A percentile compares a stretch with the other conserved stretches of the same genome.
phyloP scores from a whole-genome alignment of 2,797 vertebrate species.

The Diglossa cyanea region DNA sequence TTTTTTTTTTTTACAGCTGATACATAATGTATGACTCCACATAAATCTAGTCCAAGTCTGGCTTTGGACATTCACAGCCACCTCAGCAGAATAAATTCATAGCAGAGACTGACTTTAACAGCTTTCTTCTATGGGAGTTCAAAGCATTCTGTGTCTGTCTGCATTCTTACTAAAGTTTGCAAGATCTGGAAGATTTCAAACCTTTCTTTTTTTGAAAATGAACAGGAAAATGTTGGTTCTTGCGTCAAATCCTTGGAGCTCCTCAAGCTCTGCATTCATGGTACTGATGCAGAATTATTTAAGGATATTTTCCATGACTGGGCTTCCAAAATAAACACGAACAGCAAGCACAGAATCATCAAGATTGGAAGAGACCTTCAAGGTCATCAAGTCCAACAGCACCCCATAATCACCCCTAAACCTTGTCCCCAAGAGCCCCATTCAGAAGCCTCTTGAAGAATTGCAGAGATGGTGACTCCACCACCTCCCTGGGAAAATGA shows the following conservation, averaged over 20 bases:
- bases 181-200: neutral
- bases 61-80: constrained; percentile 49
- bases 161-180: neutral
- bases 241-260: neutral
- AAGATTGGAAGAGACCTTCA: neutral
- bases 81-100: constrained; percentile 55
- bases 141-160: constrained; percentile 5
- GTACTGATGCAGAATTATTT: neutral
- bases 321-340: neutral
- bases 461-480: neutral
- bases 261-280: fast-evolving
- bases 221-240: neutral
- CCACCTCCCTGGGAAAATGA: neutral
- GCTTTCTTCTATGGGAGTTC: neutral
- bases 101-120: constrained; percentile 44
- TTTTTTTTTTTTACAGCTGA: constrained; percentile 21
- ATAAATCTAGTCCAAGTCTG: constrained; percentile 59
- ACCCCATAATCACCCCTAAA: neutral
- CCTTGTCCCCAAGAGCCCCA: neutral
- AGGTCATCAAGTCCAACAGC: neutral
- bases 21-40: constrained; percentile 61
- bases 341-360: neutral
- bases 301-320: neutral
- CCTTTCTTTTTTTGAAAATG: neutral
- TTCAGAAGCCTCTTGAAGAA: neutral